These are phyloP conservation scores for Ophion slaviceki DNA, from an alignment of 2,888 invertebrate genomes.

Conservation along the genomic window DNA sequence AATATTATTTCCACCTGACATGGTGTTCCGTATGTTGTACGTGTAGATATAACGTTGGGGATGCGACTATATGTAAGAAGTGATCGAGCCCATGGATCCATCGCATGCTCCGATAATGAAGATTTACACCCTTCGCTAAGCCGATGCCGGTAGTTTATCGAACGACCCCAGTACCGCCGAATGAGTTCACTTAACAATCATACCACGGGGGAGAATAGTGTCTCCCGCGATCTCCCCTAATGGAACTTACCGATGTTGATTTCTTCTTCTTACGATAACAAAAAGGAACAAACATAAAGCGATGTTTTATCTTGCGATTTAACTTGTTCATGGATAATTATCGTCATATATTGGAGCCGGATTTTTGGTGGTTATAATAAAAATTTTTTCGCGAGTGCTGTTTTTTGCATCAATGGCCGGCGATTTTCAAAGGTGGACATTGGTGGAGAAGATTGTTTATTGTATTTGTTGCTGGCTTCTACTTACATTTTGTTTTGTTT, in stretches of 20 bases:
- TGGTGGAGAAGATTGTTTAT: too few species aligned
- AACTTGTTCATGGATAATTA: background rate
- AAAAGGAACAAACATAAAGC: background rate
- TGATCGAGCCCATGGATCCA: constrained; percentile 13
- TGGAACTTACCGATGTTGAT: constrained; percentile 26
- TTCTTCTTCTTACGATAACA: background rate
- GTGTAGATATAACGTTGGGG: background rate
- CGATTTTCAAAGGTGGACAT: too few species aligned
- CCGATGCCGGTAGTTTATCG: constrained; percentile 64
- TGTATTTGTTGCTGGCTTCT: too few species aligned
- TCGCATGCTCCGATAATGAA: constrained; percentile 55
- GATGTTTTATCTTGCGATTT: background rate
- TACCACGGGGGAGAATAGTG: constrained; percentile 23
- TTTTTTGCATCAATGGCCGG: too few species aligned
- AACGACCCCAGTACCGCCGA: constrained; percentile 7
- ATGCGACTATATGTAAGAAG: constrained; percentile 3
- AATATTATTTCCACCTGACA: background rate
- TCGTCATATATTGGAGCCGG: too few species aligned
- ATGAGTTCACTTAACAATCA: constrained; percentile 35
- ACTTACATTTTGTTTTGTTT: too few species aligned
- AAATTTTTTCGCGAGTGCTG: too few species aligned
- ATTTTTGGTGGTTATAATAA: too few species aligned
- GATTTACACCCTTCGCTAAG: constrained; percentile 65
- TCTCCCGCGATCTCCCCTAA: constrained; percentile 1
- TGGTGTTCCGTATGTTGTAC: background rate